Conservation (phyloP, 2,113 vertebrate species). For the Myiozetetes cayanensis region DNA sequence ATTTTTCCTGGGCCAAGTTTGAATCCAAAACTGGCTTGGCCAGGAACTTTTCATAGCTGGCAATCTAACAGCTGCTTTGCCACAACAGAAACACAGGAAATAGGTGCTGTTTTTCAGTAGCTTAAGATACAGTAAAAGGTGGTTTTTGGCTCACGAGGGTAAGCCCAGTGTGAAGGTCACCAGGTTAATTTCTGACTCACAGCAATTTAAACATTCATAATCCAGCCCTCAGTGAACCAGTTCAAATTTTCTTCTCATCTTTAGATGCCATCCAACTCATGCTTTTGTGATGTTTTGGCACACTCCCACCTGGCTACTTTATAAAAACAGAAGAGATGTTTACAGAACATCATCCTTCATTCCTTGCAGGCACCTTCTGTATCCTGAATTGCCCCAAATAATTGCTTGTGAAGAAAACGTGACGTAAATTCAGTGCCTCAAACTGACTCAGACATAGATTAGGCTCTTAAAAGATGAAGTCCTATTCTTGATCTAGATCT, state of each 20-base stretch:
- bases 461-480: neutral
- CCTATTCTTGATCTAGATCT: neutral
- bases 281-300: neutral
- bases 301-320: neutral
- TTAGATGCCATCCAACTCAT: neutral
- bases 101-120: neutral
- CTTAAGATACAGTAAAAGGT: neutral
- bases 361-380: neutral
- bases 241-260: neutral
- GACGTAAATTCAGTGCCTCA: neutral
- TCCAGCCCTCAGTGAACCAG: neutral
- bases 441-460: neutral
- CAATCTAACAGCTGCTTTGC: neutral
- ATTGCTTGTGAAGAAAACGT: neutral
- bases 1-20: neutral
- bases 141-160: neutral
- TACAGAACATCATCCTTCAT: neutral
- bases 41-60: neutral
- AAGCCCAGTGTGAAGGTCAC: neutral
- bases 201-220: neutral
- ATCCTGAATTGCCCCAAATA: neutral
- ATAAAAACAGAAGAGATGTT: neutral
- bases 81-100: neutral
- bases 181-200: neutral
- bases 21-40: neutral